Base-by-base conservation (phyloP, 1,140 invertebrate species). In the Drosophila repleta region DNA sequence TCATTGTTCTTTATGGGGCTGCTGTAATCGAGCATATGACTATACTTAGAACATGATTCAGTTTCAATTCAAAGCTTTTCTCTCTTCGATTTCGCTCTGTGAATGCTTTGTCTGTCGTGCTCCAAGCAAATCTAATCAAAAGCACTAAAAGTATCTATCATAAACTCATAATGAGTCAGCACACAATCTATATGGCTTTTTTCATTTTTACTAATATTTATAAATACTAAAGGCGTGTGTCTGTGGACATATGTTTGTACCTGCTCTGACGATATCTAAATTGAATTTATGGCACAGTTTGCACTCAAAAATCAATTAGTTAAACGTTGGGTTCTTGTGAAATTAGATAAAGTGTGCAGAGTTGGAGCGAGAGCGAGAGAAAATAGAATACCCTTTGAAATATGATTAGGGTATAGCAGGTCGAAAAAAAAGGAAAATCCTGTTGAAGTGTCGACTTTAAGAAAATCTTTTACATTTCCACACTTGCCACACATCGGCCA, bases 291-390 rank as follows among this genome's bases (percentile, higher is more conserved):
- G 35, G 18, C 32, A 69, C 51, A 21, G 6, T 35, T 55, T 63
- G 67, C 67, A 70, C 68, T 71, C 49, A 60, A 72, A 57, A 70
- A 70, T 17, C 43, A 65, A 75, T 75, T 65, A 75, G 41, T 75
- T 53, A 60, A 70, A 52, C 37, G 49, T 15, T 39, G 10, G 26
- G 20, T 26, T 20, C 35, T 57, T 20, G 20, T 32, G 21, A 20
- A 49, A 62, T 65, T 41, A 58, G 17, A 61, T 43, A 62, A 67
- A 41, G 39, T n/a, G n/a, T 13, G 11, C 3, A 39, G 13, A 32
- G 8, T 32, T 32, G 29, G 7, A 32, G 29, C 29, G 6, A 32
- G 29, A 32, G 29, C 29, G 21, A 20, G 24, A 11, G 5, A 13
- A 21, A n/a, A 48, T 48, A n/a, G 21, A 15, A 26, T 24, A 15